These are phyloP conservation scores for Propithecus perrieri DNA, from an alignment of 2,797 vertebrate species.

Conservation along the genomic window DNA sequence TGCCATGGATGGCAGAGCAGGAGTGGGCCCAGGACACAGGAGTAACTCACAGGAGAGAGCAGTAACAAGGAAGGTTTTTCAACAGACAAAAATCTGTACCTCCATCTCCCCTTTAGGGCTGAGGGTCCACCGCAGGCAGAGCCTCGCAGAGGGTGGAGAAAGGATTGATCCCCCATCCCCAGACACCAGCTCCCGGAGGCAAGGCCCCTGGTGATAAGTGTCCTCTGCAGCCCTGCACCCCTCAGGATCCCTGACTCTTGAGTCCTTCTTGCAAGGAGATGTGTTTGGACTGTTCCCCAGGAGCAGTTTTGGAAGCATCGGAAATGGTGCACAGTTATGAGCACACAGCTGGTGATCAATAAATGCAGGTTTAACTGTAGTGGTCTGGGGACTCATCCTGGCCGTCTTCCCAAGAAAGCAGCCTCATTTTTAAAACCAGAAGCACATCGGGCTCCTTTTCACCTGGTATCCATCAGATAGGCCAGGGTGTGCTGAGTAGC, in stretches of 20 bases:
- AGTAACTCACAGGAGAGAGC: neutral
- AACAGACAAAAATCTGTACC: neutral
- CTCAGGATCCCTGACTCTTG: neutral
- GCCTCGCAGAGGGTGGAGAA: neutral
- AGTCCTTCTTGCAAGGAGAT: neutral
- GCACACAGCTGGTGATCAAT: neutral
- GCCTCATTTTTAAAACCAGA: neutral
- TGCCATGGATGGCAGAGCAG: fast-evolving
- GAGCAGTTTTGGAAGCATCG: neutral
- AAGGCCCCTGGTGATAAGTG: fast-evolving
- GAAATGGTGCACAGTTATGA: neutral
- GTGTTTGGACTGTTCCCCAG: neutral
- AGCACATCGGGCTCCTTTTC: neutral
- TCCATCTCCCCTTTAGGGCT: neutral
- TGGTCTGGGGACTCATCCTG: neutral
- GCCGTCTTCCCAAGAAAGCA: neutral
- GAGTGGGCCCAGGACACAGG: neutral
- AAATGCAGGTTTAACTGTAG: neutral
- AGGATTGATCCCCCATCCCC: neutral
- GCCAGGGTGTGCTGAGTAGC: neutral
- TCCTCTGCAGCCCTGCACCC: neutral
- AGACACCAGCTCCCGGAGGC: neutral
- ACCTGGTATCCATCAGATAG: too few species aligned
- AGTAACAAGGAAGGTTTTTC: neutral
- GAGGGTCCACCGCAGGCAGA: neutral